A percentile compares a stretch with the other conserved stretches of the same genome.
phyloP scores from a whole-genome alignment of 2,888 invertebrate species.

The Lepidonotus clava region DNA sequence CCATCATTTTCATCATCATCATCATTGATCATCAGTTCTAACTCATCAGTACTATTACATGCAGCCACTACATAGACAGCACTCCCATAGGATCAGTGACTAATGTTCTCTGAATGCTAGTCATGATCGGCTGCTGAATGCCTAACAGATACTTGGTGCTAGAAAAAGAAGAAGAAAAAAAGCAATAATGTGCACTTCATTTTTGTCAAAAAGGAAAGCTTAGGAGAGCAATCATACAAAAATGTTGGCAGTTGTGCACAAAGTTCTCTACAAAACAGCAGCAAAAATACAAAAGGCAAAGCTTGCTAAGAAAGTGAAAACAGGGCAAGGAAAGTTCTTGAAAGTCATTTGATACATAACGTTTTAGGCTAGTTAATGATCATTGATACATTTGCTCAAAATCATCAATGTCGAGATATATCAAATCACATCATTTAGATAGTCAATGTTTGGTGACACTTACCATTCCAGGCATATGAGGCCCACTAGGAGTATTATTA shows the following conservation, averaged over 20 bases:
- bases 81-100: conserved; percentile 52
- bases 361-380: neutral
- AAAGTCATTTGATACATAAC: too few species aligned
- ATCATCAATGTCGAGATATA: conserved; percentile 26
- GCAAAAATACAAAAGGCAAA: neutral
- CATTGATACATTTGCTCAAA: conserved; percentile 34
- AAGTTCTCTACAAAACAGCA: conserved; percentile 19
- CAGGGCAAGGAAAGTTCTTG: neutral
- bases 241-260: neutral
- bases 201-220: conserved; percentile 24
- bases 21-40: neutral
- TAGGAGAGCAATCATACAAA: neutral
- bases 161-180: conserved; percentile 30
- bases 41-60: conserved; percentile 34
- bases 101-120: conserved; percentile 46
- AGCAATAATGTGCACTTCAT: neutral
- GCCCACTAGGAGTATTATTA: conserved; percentile 58
- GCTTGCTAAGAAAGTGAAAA: neutral
- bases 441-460: neutral
- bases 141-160: conserved; percentile 53
- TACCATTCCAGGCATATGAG: conserved; percentile 58
- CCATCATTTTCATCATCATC: neutral
- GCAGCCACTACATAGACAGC: conserved; percentile 35
- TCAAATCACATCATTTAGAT: neutral
- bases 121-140: conserved; percentile 48